Evolutionary conservation across 2,113 vertebrate genomes (phyloP), one percentile per base, ranked within the genome.

Genomic region (Gasterosteus nipponicus): DNA sequence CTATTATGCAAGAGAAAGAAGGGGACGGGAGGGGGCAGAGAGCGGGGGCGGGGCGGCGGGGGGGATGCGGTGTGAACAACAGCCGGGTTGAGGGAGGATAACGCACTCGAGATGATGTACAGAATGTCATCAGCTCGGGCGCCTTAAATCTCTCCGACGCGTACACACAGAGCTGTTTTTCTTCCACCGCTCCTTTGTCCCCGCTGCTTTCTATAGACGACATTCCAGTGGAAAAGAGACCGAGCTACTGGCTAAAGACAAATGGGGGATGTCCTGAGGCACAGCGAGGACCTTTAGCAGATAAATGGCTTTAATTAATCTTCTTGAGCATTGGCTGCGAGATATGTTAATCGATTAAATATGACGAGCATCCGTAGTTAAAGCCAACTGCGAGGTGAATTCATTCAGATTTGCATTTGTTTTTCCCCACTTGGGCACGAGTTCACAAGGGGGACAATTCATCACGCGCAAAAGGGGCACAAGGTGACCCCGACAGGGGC

Each of bases 1-100:
- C 89, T 91, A 92, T 93, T 93, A 93, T 93, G 92, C 92, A 93
- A 92, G 89, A 89, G 82, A 88, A 79, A 12, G 81, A 62, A 69
- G 0, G 49, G 78, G 29, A 64, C 15, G 61, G 66, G 54, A 18
- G 58, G 54, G 18, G 66, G 60, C 53, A 33, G 76, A 10, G 29
- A 18, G 35, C 22, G 22, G 22, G 22, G 22, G 22, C 22, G 22
- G 22, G 22, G 22, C 22, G 42, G 42, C 0, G 42, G 15, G 71
- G 69, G 75, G 58, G 53, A 73, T 64, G 74, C 7, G 26, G 72
- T 73, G 83, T 14, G 83, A 86, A 89, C 83, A 86, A 86, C 84
- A 82, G 80, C 73, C 70, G 81, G 86, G 84, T 80, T 88, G 76
- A 81, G 73, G 18, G 79, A 84, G 89, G 82, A 87, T 83, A 85